Base-by-base conservation (phyloP, 2,113 vertebrate species). In the Misgurnus mizolepis region DNA sequence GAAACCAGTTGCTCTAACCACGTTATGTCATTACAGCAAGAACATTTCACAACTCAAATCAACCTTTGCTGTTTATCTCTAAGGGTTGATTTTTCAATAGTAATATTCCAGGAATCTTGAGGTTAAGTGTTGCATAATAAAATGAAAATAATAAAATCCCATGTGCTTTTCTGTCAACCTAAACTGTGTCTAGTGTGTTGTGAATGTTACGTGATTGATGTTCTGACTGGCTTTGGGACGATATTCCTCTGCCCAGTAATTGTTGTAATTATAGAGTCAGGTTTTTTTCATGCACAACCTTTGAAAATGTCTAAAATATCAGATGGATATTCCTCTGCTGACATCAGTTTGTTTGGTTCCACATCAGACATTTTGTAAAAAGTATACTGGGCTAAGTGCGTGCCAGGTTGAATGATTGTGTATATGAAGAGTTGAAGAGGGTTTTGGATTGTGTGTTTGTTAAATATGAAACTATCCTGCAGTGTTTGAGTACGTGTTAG, bases 401-500 rank as follows among this genome's bases (percentile, higher is more conserved):
- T 55, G 68, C 49, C 68, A 55, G 4, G 47, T 34, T 34, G 14
- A 17, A 56, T n/a, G 60, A 64, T n/a, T 9, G 58, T 40, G 18
- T n/a, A 64, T 62, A 49, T 60, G 55, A 72, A 9, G 69, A 72
- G 50, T 56, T 22, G 61, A 55, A 41, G 69, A 60, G 40, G 39
- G 17, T 45, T 43, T 6, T 68, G 41, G 55, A 58, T 58, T 68
- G 66, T 68, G 66, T 67, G 79, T 72, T 47, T 73, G 45, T 62
- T 7, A 18, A 47, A 18, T 12, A n/a, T 67, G 82, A 41, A 67
- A 66, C 56, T 66, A 62, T 72, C 66, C 76, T 76, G 65, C 58
- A 45, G 67, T 41, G 78, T 69, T 17, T 8, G 82, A 83, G 85
- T 83, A 66, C 53, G 47, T 43, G 67, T 34, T 62, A 15, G 67